Percentiles rank a stretch among this genome's conserved stretches.
phyloP scores from a whole-genome alignment of 1,140 invertebrate species.

The Diorhabda carinulata region DNA sequence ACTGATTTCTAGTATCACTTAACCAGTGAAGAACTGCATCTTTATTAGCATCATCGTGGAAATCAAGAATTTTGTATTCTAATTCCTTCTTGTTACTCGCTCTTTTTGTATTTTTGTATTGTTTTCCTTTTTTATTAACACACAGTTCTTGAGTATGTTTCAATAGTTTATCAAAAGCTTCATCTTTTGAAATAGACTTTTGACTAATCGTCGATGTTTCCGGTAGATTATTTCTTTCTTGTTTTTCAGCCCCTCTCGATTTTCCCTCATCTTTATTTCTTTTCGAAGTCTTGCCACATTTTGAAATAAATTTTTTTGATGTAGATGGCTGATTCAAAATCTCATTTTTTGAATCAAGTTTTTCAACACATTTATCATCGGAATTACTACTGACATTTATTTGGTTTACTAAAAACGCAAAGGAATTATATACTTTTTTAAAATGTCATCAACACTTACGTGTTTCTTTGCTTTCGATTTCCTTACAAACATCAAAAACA shows the following conservation, averaged over 20 bases:
- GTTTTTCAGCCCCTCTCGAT: not conserved
- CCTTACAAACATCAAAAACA: constrained; percentile 13
- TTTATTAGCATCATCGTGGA: constrained; percentile 18
- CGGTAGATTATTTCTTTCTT: not conserved
- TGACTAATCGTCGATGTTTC: not conserved
- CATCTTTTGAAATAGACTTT: not conserved
- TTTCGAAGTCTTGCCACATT: not conserved
- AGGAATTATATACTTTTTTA: not conserved
- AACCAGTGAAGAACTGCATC: constrained; percentile 6
- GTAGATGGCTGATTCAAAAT: not conserved
- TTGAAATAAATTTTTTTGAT: not conserved
- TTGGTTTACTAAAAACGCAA: not conserved
- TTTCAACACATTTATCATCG: not conserved
- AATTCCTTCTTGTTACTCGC: not conserved
- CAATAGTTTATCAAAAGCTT: constrained; percentile 18
- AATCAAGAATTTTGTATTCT: constrained; percentile 17
- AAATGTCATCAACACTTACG: not conserved
- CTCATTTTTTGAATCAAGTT: not conserved
- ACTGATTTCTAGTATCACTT: constrained; percentile 24
- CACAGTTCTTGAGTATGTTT: not conserved
- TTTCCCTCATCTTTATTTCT: not conserved
- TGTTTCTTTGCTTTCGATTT: constrained; percentile 11
- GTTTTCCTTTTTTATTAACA: constrained; percentile 16
- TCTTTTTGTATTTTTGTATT: constrained; percentile 13
- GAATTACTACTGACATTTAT: not conserved